Evolutionary conservation across 2,888 invertebrate species (phyloP).

Genomic region (Volucella inflata): DNA sequence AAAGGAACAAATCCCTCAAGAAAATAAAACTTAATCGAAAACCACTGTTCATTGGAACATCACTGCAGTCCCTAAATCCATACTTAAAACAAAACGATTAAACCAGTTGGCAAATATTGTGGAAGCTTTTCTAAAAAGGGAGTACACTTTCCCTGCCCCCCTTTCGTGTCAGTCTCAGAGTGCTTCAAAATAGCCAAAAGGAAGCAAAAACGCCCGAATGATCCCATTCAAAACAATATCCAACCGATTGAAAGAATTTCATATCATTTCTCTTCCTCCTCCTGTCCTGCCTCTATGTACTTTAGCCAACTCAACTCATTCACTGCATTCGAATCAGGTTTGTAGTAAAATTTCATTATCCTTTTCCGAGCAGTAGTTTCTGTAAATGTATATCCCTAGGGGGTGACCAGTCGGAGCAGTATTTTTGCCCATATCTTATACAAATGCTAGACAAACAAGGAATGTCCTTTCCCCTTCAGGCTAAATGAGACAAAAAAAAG

Average conservation of each 20-base stretch:
- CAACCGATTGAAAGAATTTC: conserved; percentile 74
- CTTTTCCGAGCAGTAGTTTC: conserved; percentile 16
- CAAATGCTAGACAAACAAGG: conserved; percentile 50
- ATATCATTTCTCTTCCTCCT: conserved; percentile 53
- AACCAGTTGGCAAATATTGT: conserved; percentile 74
- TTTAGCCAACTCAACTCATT: not conserved
- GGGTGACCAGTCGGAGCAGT: conserved; percentile 36
- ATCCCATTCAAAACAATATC: conserved; percentile 75
- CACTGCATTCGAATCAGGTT: conserved; percentile 62
- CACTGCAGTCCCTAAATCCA: conserved; percentile 73
- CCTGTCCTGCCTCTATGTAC: not conserved
- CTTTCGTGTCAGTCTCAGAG: not conserved
- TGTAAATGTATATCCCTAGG: conserved; percentile 46
- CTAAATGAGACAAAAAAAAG: conserved; percentile 14
- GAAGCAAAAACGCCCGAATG: conserved; percentile 58
- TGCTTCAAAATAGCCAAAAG: conserved; percentile 3
- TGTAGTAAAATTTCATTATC: conserved; percentile 72
- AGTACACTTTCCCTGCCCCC: conserved; percentile 32
- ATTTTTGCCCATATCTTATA: conserved; percentile 63
- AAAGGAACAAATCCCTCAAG: conserved; percentile 18
- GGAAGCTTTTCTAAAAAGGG: conserved; percentile 53
- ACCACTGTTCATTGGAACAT: not conserved
- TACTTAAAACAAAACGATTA: conserved; percentile 69
- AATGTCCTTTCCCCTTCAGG: conserved; percentile 62
- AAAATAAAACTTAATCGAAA: conserved; percentile 65